Conservation (phyloP, 1,140 invertebrate species). For the Charaxes varanes region DNA sequence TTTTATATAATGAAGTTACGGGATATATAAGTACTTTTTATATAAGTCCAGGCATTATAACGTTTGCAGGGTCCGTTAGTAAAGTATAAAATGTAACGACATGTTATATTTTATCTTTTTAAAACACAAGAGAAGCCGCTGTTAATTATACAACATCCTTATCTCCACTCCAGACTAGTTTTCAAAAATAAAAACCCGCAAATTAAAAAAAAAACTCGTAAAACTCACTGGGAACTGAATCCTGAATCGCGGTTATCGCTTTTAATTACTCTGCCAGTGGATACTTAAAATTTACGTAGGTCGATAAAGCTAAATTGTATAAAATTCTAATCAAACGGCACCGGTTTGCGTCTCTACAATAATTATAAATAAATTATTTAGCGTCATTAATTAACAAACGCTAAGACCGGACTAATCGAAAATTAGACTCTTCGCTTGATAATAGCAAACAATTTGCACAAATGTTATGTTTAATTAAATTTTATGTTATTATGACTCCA, state of each 20-base stretch:
- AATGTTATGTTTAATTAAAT: constrained; percentile 3
- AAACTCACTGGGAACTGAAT: constrained; percentile 6
- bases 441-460: constrained; percentile 3
- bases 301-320: constrained; percentile 10
- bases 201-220: constrained; percentile 1
- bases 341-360: constrained; percentile 10
- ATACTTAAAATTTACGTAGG: constrained; percentile 8
- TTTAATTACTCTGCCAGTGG: constrained; percentile 4
- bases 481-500: constrained; percentile 1
- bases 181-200: too few relatives aligned
- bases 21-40: too few relatives aligned
- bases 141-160: neutral
- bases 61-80: too few relatives aligned
- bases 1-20: too few relatives aligned
- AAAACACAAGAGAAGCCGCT: too few relatives aligned
- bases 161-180: neutral
- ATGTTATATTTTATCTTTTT: too few relatives aligned
- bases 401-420: constrained; percentile 16
- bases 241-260: constrained; percentile 6
- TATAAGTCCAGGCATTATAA: too few relatives aligned
- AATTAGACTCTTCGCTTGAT: constrained; percentile 18
- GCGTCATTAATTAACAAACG: constrained; percentile 15
- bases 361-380: constrained; percentile 18
- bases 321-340: constrained; percentile 7
- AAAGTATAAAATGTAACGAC: too few relatives aligned